phyloP scores from a whole-genome alignment of 2,888 invertebrate genomes.

The Schrankia costaestrigalis region DNA sequence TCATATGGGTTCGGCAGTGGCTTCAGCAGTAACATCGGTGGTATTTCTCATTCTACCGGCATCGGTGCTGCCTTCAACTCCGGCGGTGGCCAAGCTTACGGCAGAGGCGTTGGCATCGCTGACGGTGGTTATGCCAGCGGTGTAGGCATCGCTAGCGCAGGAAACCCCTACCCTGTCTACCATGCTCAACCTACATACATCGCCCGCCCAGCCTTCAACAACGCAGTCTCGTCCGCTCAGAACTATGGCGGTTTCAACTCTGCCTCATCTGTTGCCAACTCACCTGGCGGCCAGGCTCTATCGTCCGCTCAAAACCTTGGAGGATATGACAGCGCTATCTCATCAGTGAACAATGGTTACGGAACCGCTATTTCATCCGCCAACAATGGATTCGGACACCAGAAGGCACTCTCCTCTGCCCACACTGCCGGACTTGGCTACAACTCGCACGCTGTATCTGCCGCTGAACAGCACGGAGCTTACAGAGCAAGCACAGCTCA shows the following conservation, averaged over 20 bases:
- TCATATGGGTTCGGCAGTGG: constrained; percentile 69
- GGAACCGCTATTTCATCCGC: constrained; percentile 27
- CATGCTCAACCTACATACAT: constrained; percentile 34
- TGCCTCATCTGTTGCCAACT: constrained; percentile 44
- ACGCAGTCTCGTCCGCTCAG: constrained; percentile 46
- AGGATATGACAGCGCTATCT: constrained; percentile 23
- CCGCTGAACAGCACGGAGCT: constrained; percentile 48
- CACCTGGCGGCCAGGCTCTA: constrained; percentile 37
- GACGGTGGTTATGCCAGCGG: constrained; percentile 52
- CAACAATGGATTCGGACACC: constrained; percentile 35
- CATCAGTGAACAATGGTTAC: constrained; percentile 35
- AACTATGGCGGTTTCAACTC: constrained; percentile 52
- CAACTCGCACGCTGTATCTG: constrained; percentile 47
- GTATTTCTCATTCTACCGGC: constrained; percentile 61
- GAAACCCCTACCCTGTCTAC: constrained; percentile 28
- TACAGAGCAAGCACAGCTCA: constrained; percentile 56
- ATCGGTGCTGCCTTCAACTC: constrained; percentile 57
- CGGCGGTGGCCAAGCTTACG: constrained; percentile 59
- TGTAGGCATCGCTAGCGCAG: constrained; percentile 53
- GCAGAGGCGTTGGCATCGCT: constrained; percentile 44
- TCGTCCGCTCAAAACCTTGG: constrained; percentile 34
- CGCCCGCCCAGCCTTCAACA: constrained; percentile 35
- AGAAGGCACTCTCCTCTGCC: constrained; percentile 44
- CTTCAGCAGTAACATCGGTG: constrained; percentile 66
- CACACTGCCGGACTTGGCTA: constrained; percentile 40